Conservation (phyloP, 37 sponge, comb jelly and placozoan genomes). For the Cladorhizidae sp. region DNA sequence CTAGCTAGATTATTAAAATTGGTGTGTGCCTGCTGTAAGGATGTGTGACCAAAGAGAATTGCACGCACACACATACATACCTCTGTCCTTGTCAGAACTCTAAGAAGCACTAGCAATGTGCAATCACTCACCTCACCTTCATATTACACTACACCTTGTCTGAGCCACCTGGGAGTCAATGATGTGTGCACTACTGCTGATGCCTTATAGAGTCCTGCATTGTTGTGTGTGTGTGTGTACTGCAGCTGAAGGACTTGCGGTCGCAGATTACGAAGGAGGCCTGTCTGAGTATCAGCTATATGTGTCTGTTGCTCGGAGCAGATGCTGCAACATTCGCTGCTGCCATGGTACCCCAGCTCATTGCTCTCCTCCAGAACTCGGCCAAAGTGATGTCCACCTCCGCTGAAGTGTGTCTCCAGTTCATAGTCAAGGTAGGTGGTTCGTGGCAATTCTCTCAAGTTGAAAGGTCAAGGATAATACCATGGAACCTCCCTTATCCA, state of each 20-base stretch:
- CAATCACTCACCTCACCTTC: no score
- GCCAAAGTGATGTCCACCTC: conserved; percentile 84
- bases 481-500: no score
- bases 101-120: no score
- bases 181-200: no score
- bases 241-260: conserved; percentile 77
- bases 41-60: no score
- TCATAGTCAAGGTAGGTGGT: conserved; percentile 48
- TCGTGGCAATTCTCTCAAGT: neutral
- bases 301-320: conserved; percentile 28
- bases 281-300: conserved; percentile 67
- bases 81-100: no score
- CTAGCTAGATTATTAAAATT: no score
- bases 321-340: conserved; percentile 60
- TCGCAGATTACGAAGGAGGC: conserved; percentile 79
- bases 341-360: conserved; percentile 56
- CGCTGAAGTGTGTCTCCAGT: conserved; percentile 63
- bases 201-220: neutral
- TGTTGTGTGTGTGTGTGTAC: neutral
- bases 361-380: conserved; percentile 65
- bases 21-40: no score
- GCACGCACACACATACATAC: no score
- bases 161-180: no score
- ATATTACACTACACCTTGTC: no score
- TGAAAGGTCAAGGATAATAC: neutral